These are phyloP conservation scores for Saccopteryx bilineata DNA, from an alignment of 2,113 vertebrate genomes.

Conservation along the genomic window DNA sequence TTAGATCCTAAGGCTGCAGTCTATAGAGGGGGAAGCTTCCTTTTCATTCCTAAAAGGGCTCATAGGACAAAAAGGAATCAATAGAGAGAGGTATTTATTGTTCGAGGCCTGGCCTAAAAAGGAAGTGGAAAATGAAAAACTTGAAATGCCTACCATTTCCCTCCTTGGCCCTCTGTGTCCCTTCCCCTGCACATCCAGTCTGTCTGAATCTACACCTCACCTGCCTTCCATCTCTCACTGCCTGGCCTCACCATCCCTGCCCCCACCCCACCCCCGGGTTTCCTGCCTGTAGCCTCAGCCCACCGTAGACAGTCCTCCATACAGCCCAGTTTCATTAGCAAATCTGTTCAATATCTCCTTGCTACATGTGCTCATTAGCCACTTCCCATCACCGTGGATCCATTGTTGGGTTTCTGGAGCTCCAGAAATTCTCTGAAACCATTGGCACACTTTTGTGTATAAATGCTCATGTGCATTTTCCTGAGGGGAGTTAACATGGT, in stretches of 20 bases:
- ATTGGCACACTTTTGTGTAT: neutral
- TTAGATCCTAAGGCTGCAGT: neutral
- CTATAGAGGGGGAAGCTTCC: neutral
- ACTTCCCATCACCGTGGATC: neutral
- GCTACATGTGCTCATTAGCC: neutral
- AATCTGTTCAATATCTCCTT: neutral
- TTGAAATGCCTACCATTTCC: neutral
- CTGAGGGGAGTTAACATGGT: neutral
- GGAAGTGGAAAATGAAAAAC: neutral
- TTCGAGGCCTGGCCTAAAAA: neutral
- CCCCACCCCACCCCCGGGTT: neutral
- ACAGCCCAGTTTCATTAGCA: neutral
- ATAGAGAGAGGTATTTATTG: neutral
- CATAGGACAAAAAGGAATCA: neutral
- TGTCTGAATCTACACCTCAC: neutral
- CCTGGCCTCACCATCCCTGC: too few species aligned
- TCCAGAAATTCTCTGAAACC: neutral
- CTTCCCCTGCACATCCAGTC: neutral
- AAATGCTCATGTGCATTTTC: neutral
- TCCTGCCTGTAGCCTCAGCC: neutral
- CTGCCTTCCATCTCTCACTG: neutral
- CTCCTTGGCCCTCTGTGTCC: neutral
- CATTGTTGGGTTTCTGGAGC: neutral
- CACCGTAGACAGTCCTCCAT: neutral
- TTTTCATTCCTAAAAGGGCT: neutral